Conservation (phyloP, 2,888 invertebrate genomes). For the Cyclophora albipunctata region DNA sequence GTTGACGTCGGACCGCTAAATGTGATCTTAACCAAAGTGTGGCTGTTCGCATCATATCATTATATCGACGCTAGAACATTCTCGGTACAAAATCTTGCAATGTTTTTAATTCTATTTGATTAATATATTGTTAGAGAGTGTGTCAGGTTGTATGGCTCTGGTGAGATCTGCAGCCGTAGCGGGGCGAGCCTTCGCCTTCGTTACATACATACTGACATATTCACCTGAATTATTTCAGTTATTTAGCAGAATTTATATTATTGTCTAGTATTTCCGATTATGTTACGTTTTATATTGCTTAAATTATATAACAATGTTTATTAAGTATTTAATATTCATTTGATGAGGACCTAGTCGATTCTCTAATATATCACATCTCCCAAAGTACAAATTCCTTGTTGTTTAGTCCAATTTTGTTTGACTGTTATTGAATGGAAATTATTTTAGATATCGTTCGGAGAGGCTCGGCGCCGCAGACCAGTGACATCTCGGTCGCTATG, state of each 20-base stretch:
- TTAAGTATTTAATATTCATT: constrained; percentile 74
- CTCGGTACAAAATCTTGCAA: constrained; percentile 68
- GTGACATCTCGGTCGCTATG: constrained; percentile 24
- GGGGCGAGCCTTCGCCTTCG: constrained; percentile 49
- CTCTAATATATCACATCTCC: constrained; percentile 75
- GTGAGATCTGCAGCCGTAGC: constrained; percentile 36
- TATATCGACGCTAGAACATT: constrained; percentile 68
- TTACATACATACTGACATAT: constrained; percentile 23
- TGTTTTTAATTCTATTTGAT: constrained; percentile 67
- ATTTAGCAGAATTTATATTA: constrained; percentile 72
- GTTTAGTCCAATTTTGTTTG: constrained; percentile 77
- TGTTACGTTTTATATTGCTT: constrained; percentile 76
- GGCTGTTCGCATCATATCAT: constrained; percentile 72
- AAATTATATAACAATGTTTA: constrained; percentile 74
- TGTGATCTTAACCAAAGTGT: constrained; percentile 69
- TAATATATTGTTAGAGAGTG: constrained; percentile 67
- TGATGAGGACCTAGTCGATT: constrained; percentile 76
- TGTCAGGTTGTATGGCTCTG: constrained; percentile 37
- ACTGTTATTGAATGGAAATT: constrained; percentile 73
- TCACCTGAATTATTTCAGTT: constrained; percentile 68
- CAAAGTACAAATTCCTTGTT: constrained; percentile 78
- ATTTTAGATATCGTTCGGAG: constrained; percentile 54
- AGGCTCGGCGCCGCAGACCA: constrained; percentile 19
- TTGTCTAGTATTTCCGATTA: constrained; percentile 72
- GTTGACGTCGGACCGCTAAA: constrained; percentile 44